Conservation (phyloP, 2,797 vertebrate species). For the Pristis pectinata region DNA sequence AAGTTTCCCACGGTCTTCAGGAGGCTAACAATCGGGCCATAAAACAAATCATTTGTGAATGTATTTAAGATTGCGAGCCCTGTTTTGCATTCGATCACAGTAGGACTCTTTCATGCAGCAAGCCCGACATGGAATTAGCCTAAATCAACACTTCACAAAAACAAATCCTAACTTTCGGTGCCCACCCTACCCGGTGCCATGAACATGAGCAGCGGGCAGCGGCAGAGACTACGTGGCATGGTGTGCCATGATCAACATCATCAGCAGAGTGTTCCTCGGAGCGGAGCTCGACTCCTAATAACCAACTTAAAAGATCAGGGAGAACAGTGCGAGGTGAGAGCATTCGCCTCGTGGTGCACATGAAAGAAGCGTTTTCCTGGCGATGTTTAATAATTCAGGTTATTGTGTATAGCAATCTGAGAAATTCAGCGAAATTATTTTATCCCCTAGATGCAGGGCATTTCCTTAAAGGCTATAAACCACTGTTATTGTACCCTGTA, state of each 20-base stretch:
- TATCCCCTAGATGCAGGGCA: neutral
- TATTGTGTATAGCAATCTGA: neutral
- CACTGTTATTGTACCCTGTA: neutral
- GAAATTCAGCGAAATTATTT: neutral
- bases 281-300: too few relatives aligned
- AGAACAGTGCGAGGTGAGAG: neutral
- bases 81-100: neutral
- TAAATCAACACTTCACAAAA: neutral
- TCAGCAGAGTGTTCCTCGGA: neutral
- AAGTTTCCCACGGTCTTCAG: constrained; percentile 22
- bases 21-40: neutral
- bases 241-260: too few relatives aligned
- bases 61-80: neutral
- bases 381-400: neutral
- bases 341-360: neutral
- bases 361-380: neutral
- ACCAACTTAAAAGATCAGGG: neutral
- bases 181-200: neutral
- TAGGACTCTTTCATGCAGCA: neutral
- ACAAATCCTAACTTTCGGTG: neutral
- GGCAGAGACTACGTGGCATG: too few relatives aligned
- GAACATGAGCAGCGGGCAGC: neutral
- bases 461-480: neutral
- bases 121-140: too few relatives aligned
- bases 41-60: constrained; percentile 14